Percentiles rank a stretch among this genome's conserved stretches.
These are phyloP conservation scores for Phrynosoma platyrhinos DNA, from an alignment of 2,113 vertebrate genomes.

Conservation along the genomic window DNA sequence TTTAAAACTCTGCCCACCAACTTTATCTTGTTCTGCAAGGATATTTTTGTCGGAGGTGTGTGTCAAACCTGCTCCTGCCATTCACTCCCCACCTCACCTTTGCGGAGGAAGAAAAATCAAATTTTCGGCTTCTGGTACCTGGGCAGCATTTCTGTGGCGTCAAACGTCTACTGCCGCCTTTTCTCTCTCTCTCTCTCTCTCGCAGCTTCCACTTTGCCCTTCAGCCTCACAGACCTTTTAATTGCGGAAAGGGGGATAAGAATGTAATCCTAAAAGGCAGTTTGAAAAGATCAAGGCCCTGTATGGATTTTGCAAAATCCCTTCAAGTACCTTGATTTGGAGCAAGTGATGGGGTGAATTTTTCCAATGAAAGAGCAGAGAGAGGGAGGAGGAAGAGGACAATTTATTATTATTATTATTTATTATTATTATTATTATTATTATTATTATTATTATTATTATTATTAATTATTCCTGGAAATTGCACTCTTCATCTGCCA, in stretches of 20 bases:
- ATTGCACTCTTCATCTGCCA: neutral
- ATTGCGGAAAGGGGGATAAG: neutral
- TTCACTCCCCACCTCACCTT: neutral
- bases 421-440: too few relatives aligned
- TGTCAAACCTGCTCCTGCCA: neutral
- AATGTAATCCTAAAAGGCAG: neutral
- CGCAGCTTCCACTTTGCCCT: neutral
- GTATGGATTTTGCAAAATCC: conserved; percentile 13
- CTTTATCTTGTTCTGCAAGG: too few relatives aligned
- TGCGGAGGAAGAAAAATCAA: neutral
- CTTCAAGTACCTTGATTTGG: conserved; percentile 27
- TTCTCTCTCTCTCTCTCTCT: too few relatives aligned
- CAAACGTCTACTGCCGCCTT: neutral
- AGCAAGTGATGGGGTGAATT: neutral
- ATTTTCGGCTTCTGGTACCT: conserved; percentile 14
- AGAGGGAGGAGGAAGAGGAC: too few relatives aligned
- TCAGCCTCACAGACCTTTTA: neutral
- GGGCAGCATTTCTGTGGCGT: neutral
- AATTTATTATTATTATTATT: too few relatives aligned
- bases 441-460: too few relatives aligned
- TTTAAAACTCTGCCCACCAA: too few relatives aligned
- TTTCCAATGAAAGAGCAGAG: neutral
- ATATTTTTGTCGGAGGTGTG: too few relatives aligned
- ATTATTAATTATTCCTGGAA: neutral
- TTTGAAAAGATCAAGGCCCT: neutral